phyloP scores from a whole-genome alignment of 2,888 invertebrate genomes.

The Meandrusa payeni region DNA sequence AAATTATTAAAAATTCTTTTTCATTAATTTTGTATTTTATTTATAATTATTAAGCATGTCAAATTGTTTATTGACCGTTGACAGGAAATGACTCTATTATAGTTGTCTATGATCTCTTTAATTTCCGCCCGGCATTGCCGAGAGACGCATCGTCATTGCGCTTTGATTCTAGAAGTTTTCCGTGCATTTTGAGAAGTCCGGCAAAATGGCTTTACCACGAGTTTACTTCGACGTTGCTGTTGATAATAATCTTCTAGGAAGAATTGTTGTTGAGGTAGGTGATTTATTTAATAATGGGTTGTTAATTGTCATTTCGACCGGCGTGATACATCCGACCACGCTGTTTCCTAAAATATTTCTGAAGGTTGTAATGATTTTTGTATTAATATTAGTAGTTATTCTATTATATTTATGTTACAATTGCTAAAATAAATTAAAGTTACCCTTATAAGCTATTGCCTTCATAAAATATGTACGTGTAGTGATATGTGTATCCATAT shows the following conservation, averaged over 20 bases:
- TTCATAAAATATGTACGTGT: too few relatives aligned
- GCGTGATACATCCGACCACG: conserved; percentile 68
- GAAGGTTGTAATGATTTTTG: conserved; percentile 33
- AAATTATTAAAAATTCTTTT: too few relatives aligned
- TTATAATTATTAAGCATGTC: too few relatives aligned
- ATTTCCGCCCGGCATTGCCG: conserved; percentile 74
- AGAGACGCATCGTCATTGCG: conserved; percentile 76
- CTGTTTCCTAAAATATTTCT: conserved; percentile 40
- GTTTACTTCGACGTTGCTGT: conserved; percentile 95
- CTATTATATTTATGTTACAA: too few relatives aligned
- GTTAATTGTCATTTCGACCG: conserved; percentile 52
- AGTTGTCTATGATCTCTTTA: conserved; percentile 50
- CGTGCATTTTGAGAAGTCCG: conserved; percentile 41
- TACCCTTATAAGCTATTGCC: too few relatives aligned
- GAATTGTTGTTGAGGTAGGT: conserved; percentile 95
- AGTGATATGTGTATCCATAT: too few relatives aligned
- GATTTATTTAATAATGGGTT: conserved; percentile 21
- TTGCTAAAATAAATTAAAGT: too few relatives aligned
- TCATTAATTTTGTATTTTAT: too few relatives aligned
- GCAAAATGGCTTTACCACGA: conserved; percentile 88
- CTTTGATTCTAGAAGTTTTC: conserved; percentile 44
- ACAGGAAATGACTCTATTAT: conserved; percentile 46
- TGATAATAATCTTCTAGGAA: conserved; percentile 88
- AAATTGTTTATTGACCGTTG: conserved; percentile 30
- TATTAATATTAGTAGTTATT: neutral